Conservation (phyloP, 2,888 invertebrate genomes). For the Eupithecia abbreviata region DNA sequence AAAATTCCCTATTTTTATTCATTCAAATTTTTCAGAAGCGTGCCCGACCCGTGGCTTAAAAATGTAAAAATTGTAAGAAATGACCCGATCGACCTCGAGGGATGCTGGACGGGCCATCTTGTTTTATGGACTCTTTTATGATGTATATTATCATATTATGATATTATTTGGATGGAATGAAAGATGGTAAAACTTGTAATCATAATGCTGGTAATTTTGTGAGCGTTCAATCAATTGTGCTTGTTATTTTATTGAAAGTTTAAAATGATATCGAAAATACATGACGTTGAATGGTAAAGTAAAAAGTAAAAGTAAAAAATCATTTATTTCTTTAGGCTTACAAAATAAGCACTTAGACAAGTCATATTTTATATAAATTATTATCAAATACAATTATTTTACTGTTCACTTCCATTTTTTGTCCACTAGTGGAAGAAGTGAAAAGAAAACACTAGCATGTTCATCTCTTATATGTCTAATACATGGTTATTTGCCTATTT, state of each 20-base stretch:
- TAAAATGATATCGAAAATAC: background rate
- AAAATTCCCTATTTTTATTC: constrained; percentile 40
- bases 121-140: constrained; percentile 43
- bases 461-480: no score
- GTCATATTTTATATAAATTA: no score
- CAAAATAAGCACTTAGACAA: no score
- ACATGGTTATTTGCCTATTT: no score
- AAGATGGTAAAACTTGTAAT: constrained; percentile 11
- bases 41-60: constrained; percentile 54
- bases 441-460: no score
- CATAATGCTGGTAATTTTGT: background rate
- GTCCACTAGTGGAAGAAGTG: no score
- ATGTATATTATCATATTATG: constrained; percentile 37
- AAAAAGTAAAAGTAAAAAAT: no score
- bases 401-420: no score
- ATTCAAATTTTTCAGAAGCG: constrained; percentile 47
- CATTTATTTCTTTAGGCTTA: no score
- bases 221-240: background rate
- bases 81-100: constrained; percentile 55
- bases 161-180: constrained; percentile 11
- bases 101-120: constrained; percentile 53
- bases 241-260: background rate
- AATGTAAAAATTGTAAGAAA: constrained; percentile 52
- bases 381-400: no score
- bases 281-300: background rate